Percentiles rank a stretch among this genome's conserved stretches.
Evolutionary conservation across 2,888 invertebrate species (phyloP).

Genomic region (Physocephala rufipes): DNA sequence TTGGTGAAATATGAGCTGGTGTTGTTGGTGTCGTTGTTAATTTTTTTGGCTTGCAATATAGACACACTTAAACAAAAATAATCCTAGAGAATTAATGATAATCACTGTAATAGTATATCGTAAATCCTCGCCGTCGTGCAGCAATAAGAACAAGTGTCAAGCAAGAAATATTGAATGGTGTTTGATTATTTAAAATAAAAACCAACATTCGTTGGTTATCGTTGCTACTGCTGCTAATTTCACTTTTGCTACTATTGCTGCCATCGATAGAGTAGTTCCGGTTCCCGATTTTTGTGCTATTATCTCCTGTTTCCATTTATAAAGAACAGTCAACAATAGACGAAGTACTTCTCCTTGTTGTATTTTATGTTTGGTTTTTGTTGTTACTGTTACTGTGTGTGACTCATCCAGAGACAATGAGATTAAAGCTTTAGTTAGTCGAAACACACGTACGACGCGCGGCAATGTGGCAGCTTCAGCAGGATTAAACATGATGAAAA

Average conservation of each 20-base stretch:
- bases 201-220: not conserved
- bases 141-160: not conserved
- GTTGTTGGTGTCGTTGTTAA: constrained; percentile 7
- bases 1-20: not conserved
- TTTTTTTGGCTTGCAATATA: no score
- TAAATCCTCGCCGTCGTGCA: not conserved
- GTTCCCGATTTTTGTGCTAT: not conserved
- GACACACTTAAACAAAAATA: no score
- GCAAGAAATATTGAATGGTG: not conserved
- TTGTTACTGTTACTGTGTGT: constrained; percentile 9
- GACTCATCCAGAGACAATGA: not conserved
- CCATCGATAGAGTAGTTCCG: not conserved
- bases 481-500: constrained; percentile 65
- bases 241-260: not conserved
- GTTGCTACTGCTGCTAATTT: constrained; percentile 29
- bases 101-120: not conserved
- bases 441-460: constrained; percentile 43
- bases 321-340: not conserved
- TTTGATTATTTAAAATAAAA: not conserved
- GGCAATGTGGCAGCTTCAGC: constrained; percentile 26
- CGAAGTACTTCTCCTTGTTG: not conserved
- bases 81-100: no score
- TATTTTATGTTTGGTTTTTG: not conserved
- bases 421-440: constrained; percentile 33
- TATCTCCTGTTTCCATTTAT: not conserved